Evolutionary conservation across 1,140 invertebrate species (phyloP).

Genomic region (Leptestheria dahalacensis): DNA sequence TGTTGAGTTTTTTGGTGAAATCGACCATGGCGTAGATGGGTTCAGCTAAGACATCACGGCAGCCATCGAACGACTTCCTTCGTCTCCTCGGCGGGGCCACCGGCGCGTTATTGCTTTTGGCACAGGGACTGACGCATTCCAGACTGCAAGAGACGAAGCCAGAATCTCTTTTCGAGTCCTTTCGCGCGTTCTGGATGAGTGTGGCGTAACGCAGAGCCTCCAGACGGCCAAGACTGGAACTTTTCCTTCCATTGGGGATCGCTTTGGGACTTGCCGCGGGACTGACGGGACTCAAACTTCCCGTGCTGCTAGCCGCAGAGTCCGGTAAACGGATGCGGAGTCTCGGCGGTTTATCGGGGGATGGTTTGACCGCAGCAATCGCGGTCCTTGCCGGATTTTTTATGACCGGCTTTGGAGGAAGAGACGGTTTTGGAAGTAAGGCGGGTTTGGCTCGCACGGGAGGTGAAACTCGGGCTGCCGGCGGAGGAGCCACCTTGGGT

Average conservation of each 20-base stretch:
- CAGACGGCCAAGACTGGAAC: conserved; percentile 7
- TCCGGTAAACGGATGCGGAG: background rate
- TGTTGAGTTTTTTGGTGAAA: conserved; percentile 12
- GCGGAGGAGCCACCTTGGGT: background rate
- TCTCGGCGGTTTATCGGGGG: background rate
- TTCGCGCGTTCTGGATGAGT: background rate
- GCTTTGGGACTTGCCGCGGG: background rate
- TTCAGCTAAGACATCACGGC: background rate
- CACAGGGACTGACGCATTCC: background rate
- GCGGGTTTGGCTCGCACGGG: conserved; percentile 3
- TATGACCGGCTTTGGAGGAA: background rate
- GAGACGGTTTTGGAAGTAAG: conserved; percentile 12
- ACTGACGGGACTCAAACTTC: background rate
- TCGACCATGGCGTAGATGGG: conserved; percentile 15
- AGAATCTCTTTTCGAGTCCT: background rate
- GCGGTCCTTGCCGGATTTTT: background rate
- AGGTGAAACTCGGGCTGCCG: background rate
- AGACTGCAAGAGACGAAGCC: background rate
- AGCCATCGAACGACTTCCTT: conserved; percentile 9
- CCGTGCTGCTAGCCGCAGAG: background rate
- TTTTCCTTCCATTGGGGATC: background rate
- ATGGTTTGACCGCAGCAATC: background rate
- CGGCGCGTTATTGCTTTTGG: background rate
- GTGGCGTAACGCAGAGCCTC: conserved; percentile 7
- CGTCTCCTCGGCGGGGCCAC: conserved; percentile 12